Base-by-base conservation (phyloP, 30 jellyfish, hydroid and myxozoan genomes). In the Nemopilema nomurai region DNA sequence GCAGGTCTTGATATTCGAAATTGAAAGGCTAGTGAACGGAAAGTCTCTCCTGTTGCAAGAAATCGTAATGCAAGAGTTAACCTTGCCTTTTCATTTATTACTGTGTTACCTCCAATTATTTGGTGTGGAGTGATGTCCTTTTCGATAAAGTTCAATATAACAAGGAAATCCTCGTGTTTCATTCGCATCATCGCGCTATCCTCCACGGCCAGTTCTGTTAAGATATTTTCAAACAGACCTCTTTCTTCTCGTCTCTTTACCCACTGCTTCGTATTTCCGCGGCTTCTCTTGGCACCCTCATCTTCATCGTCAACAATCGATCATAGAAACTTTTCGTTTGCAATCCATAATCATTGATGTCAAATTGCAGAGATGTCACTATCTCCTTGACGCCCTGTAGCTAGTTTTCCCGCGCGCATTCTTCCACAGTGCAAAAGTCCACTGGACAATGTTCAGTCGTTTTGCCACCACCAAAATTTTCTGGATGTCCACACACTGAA, bases 131-230 rank as follows among this genome's bases (percentile, higher is more conserved):
- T 0, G n/a, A 71, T 31, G 18, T 28, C 65, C 30, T 71, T 41
- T 24, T 71, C 82, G 27, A 71, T 1, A 0, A 24, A 13, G 26
- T 67, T 67, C 51, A 33, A 67, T 85, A 80, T 68, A 41, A 41
- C 57, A 41, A 41, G 57, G 57, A 41, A 41, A 41, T 41, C 57
- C 57, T 41, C 57, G 57, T 41, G 57, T 41, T 41, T 41, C 86
- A 76, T 52, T 24, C 89, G 13, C 28, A 82, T 49, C 91, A 71
- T 69, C 23, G 32, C 51, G 20, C 63, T 21, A 52, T 67, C 89
- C 77, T 82, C 91, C 23, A 51, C 49, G 25, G 51, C 62, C 57
- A 84, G 57, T 89, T 84, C 93, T 74, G 74, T 41, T 18, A 84
- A n/a, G 32, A 84, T 84, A 32, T 84, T 84, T 18, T 62, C 69